phyloP scores from a whole-genome alignment of 2,797 vertebrate genomes.

The Limnodromus scolopaceus region DNA sequence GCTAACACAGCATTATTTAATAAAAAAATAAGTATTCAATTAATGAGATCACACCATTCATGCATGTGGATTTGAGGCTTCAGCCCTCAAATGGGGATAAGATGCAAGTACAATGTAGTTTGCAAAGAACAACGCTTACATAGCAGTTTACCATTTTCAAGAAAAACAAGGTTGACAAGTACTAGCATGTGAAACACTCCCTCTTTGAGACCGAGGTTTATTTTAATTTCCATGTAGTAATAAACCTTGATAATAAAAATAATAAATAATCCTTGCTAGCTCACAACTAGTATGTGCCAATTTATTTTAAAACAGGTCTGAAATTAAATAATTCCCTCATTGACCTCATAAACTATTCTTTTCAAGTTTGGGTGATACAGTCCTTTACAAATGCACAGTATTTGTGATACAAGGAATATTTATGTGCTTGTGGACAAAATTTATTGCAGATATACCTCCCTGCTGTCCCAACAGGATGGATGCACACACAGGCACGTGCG shows the following conservation, averaged over 20 bases:
- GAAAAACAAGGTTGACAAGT: background rate
- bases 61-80: background rate
- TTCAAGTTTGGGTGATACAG: background rate
- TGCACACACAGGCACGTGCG: accelerated
- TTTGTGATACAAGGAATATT: background rate
- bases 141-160: background rate
- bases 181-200: background rate
- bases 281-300: background rate
- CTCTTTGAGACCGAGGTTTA: background rate
- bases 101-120: background rate
- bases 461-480: background rate
- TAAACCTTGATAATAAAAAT: background rate
- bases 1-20: background rate
- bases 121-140: background rate
- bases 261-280: background rate
- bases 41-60: background rate
- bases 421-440: background rate
- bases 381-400: background rate
- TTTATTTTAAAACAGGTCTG: background rate
- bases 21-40: background rate
- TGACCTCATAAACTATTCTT: background rate
- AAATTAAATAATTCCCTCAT: background rate
- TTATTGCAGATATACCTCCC: background rate
- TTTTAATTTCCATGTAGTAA: background rate
- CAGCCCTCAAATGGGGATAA: background rate